A percentile compares a stretch with the other conserved stretches of the same genome.
These are phyloP conservation scores for Girardinus metallicus DNA, from an alignment of 2,797 vertebrate genomes.

Conservation along the genomic window DNA sequence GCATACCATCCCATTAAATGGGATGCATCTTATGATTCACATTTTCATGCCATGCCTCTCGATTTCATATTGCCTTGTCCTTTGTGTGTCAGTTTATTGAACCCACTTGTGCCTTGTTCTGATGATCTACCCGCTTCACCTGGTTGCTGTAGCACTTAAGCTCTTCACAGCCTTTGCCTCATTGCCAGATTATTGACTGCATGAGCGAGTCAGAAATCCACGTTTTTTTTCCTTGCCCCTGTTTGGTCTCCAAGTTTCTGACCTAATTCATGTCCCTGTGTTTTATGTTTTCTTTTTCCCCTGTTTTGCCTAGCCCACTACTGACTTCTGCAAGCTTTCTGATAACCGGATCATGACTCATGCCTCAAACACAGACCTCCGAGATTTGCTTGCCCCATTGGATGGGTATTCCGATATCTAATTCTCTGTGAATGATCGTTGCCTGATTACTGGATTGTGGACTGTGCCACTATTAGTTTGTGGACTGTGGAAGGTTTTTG, in stretches of 20 bases:
- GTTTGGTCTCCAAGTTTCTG: not conserved
- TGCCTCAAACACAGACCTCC: not conserved
- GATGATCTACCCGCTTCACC: not conserved
- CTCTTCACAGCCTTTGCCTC: not conserved
- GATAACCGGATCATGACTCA: not conserved
- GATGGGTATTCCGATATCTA: not conserved
- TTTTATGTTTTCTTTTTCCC: not conserved
- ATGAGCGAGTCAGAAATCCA: not conserved
- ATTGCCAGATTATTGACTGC: not conserved
- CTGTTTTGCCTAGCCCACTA: not conserved
- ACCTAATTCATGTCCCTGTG: not conserved
- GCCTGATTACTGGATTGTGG: not conserved
- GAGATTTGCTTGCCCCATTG: not conserved
- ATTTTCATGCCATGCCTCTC: not conserved
- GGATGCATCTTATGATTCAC: not conserved
- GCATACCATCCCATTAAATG: too few species aligned
- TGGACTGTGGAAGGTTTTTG: not conserved
- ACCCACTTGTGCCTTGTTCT: not conserved
- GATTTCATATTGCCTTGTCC: not conserved
- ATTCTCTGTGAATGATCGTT: not conserved
- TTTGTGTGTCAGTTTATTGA: not conserved
- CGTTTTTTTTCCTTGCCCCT: not conserved
- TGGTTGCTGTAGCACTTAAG: not conserved
- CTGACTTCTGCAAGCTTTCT: not conserved
- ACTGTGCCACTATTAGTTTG: not conserved